Conservation (phyloP, 2,797 vertebrate species). For the Malacoctenus gilli region DNA sequence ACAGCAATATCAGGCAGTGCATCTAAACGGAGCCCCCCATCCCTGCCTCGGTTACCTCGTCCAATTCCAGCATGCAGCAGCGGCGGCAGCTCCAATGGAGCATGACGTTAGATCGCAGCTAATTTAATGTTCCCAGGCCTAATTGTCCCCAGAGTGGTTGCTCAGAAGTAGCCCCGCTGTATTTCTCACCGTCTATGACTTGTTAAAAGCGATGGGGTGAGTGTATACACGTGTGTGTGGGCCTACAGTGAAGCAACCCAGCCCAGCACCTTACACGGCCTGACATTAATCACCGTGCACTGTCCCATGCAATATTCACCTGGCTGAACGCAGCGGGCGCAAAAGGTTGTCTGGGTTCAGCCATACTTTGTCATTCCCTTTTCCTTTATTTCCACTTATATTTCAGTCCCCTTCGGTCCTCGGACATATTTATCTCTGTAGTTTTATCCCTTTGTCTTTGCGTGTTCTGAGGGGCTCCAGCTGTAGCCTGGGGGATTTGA, state of each 20-base stretch:
- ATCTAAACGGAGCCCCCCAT: constrained; percentile 35
- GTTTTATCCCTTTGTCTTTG: constrained; percentile 4
- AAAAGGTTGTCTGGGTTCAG: constrained; percentile 52
- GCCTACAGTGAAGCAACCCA: constrained; percentile 34
- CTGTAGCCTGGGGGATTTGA: constrained; percentile 15
- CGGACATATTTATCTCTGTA: constrained; percentile 4
- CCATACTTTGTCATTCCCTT: constrained; percentile 45
- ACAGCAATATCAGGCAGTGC: constrained; percentile 21
- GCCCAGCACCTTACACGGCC: constrained; percentile 65
- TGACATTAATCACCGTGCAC: constrained; percentile 75
- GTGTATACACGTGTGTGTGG: constrained; percentile 8
- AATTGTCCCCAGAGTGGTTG: constrained; percentile 70
- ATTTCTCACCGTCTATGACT: constrained; percentile 61
- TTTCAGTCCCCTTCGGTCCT: constrained; percentile 26
- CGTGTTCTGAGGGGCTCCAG: constrained; percentile 4
- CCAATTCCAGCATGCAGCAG: constrained; percentile 49
- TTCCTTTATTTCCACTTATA: constrained; percentile 49
- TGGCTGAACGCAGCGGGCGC: constrained; percentile 63
- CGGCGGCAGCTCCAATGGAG: constrained; percentile 36
- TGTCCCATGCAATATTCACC: constrained; percentile 72
- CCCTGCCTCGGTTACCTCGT: constrained; percentile 27
- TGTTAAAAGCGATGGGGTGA: constrained; percentile 57
- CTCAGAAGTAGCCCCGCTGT: constrained; percentile 56
- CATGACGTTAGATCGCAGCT: constrained; percentile 67
- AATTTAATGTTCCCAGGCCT: constrained; percentile 73